Base-by-base conservation (phyloP, 2,113 vertebrate genomes). In the Rhinopomastus cyanomelas region DNA sequence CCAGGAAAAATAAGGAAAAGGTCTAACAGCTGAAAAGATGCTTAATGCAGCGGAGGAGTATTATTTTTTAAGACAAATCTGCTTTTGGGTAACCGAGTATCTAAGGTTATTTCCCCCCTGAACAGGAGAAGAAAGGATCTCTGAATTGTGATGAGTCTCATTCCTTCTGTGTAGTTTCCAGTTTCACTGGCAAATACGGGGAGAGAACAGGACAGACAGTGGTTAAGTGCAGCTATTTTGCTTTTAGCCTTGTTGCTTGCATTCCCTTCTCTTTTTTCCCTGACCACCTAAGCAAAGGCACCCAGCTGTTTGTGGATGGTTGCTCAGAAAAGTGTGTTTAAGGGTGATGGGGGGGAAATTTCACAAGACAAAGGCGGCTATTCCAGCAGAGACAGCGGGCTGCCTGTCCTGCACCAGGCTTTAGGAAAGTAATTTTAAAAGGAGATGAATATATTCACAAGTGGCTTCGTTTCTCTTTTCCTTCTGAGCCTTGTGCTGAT, bases 211-310 rank as follows among this genome's bases (percentile, higher is more conserved):
- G 53, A n/a, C 23, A 72, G 80, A 75, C 62, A 59, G 5, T 92
- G 36, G 64, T 67, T 79, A 68, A 12, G 46, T 83, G 93, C 81
- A 90, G 82, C 68, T 95, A 76, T 27, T 81, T 90, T 91, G 49
- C 23, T 91, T 91, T 94, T 82, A 94, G 75, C 67, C 69, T 89
- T 82, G 81, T 7, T 96, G 92, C 83, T 80, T 94, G 88, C 64
- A 64, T 87, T 62, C 30, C 72, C 27, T 42, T 42, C 39, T 87
- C 84, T 92, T 94, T 90, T 74, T 79, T 26, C n/a, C 65, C 53
- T 80, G 65, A 55, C 56, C 61, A 56, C 68, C 81, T 85, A 81
- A 79, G 83, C 82, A 86, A 89, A 87, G 71, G 68, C 55, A 83
- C 66, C 85, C 91, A 81, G 65, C 86, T 96, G 90, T 84, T 82